phyloP scores from a whole-genome alignment of 2,797 vertebrate genomes.

The Dermochelys coriacea region DNA sequence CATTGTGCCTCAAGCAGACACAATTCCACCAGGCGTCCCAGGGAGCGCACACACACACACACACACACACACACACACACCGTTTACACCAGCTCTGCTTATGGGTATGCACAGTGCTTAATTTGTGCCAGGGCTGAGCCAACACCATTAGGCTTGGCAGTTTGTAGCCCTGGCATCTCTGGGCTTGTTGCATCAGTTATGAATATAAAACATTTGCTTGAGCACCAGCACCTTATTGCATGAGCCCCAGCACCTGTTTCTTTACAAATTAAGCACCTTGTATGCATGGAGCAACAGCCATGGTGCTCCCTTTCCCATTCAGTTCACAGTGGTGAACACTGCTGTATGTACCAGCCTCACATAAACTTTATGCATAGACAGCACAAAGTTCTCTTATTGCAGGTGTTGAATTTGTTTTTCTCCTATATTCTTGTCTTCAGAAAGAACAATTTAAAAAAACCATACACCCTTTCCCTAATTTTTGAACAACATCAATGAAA shows the following conservation, averaged over 20 bases:
- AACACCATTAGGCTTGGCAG: no score
- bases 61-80: no score
- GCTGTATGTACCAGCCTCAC: background rate
- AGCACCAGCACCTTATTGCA: no score
- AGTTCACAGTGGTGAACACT: background rate
- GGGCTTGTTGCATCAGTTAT: no score
- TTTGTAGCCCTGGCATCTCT: no score
- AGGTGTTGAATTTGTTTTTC: background rate
- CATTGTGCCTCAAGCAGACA: background rate
- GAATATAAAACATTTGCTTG: no score
- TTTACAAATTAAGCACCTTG: no score
- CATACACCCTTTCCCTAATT: background rate
- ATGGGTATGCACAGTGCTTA: background rate
- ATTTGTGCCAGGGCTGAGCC: no score
- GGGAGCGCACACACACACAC: no score
- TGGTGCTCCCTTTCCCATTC: rapidly evolving
- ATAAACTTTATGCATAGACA: background rate
- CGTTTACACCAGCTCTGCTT: background rate
- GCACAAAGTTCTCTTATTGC: background rate
- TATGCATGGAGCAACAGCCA: rapidly evolving
- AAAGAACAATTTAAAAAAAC: constrained; percentile 33
- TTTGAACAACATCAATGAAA: constrained; percentile 49
- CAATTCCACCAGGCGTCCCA: rapidly evolving
- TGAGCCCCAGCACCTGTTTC: no score
- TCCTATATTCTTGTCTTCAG: background rate